These are phyloP conservation scores for Periparus ater DNA, from an alignment of 2,797 vertebrate species.

Conservation along the genomic window DNA sequence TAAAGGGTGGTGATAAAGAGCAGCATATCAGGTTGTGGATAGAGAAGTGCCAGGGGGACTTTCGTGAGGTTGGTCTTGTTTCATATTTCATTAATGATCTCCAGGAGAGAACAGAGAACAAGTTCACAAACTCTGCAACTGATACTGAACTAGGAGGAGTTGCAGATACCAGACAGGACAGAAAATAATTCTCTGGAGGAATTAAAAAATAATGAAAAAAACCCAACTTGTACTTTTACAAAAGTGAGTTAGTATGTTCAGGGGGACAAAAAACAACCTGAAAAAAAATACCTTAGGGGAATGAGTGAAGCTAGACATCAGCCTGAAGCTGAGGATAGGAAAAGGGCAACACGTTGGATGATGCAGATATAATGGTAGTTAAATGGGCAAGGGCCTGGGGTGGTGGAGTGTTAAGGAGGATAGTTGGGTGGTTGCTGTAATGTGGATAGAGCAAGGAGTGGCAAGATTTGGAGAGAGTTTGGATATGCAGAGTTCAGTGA, in stretches of 20 bases:
- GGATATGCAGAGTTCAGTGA: not conserved
- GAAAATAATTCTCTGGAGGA: not conserved
- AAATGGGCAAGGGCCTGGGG: not conserved
- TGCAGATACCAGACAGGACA: not conserved
- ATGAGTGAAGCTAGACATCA: not conserved
- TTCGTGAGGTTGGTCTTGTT: conserved; percentile 7
- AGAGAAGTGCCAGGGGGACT: conserved; percentile 33
- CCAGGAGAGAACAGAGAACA: conserved; percentile 4
- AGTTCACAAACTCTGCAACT: conserved; percentile 23
- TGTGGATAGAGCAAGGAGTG: not conserved
- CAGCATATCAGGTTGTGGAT: conserved; percentile 24
- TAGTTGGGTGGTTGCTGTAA: not conserved
- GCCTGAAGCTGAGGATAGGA: not conserved
- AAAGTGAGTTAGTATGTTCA: not conserved
- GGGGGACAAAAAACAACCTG: not conserved
- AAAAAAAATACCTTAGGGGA: not conserved
- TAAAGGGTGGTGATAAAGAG: conserved; percentile 56
- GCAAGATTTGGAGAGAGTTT: not conserved
- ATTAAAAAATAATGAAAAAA: not conserved
- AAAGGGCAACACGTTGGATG: not conserved
- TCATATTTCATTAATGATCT: conserved; percentile 52
- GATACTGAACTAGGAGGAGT: not conserved
- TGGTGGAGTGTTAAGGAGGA: not conserved
- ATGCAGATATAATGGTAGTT: not conserved
- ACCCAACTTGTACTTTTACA: not conserved